Conservation (phyloP, 2,888 invertebrate species). For the Latrodectus elegans region DNA sequence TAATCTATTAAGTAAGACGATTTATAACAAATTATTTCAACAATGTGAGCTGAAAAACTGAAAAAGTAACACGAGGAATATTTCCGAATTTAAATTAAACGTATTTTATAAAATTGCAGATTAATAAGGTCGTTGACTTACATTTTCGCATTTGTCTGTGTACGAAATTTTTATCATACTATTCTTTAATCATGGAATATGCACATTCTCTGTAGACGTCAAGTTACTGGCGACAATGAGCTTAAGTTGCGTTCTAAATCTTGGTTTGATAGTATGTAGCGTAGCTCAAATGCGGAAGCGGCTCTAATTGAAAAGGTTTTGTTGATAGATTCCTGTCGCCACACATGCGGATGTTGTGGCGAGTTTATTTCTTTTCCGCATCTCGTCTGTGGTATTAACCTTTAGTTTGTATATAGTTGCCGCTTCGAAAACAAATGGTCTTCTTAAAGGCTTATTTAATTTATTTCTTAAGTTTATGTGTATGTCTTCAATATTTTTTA, state of each 20-base stretch:
- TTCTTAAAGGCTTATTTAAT: too few species aligned
- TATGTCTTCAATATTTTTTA: too few species aligned
- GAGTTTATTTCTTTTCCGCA: constrained; percentile 2
- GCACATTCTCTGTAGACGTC: background rate
- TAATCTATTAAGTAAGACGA: too few species aligned
- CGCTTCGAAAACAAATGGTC: background rate
- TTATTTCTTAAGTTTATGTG: too few species aligned
- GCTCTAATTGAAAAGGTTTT: background rate
- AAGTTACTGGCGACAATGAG: background rate
- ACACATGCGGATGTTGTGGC: background rate
- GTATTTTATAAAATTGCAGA: too few species aligned
- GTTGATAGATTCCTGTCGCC: constrained; percentile 30
- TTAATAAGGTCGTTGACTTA: too few species aligned
- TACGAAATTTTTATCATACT: too few species aligned
- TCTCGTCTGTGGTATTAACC: background rate
- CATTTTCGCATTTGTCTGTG: too few species aligned
- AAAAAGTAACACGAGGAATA: too few species aligned
- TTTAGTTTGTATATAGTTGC: background rate
- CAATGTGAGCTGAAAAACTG: too few species aligned
- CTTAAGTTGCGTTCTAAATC: constrained; percentile 10
- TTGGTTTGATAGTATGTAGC: background rate
- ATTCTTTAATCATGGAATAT: background rate
- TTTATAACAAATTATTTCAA: too few species aligned
- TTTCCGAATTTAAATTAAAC: too few species aligned
- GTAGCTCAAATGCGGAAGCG: constrained; percentile 38